Evolutionary conservation across 2,797 vertebrate genomes (phyloP).

Genomic region (Morus bassanus): DNA sequence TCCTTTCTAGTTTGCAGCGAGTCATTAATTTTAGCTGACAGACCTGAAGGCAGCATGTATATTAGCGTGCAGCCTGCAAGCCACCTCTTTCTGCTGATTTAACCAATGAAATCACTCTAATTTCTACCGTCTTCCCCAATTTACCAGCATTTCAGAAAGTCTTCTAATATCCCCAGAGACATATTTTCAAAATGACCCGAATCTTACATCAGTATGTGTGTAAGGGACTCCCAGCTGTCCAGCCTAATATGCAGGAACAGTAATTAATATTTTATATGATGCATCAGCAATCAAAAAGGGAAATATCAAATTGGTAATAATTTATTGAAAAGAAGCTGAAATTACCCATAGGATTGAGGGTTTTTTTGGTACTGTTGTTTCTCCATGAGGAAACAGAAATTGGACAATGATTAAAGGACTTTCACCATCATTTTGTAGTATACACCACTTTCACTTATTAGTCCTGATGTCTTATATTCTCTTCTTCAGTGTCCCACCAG

Average conservation of each 20-base stretch:
- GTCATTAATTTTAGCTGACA: slow-evolving; percentile 70
- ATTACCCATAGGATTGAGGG: background rate
- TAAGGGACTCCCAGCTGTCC: slow-evolving; percentile 5
- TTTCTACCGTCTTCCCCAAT: slow-evolving; percentile 62
- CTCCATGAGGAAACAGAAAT: background rate
- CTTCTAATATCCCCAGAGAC: background rate
- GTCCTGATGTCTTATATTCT: background rate
- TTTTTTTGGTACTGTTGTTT: background rate
- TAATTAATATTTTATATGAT: slow-evolving; percentile 58
- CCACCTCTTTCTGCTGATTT: slow-evolving; percentile 59
- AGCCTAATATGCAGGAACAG: background rate
- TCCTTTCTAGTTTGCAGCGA: slow-evolving; percentile 53
- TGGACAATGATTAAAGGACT: background rate
- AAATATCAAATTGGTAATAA: slow-evolving; percentile 46
- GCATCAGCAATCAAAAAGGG: slow-evolving; percentile 1
- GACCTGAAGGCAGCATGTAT: slow-evolving; percentile 58
- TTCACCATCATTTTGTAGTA: background rate
- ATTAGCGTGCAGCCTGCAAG: slow-evolving; percentile 27
- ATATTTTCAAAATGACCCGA: slow-evolving; percentile 29
- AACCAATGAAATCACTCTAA: slow-evolving; percentile 54
- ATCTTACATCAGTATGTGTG: background rate
- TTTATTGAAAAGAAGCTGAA: slow-evolving; percentile 49
- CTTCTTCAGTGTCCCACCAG: background rate
- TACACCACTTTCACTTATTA: background rate
- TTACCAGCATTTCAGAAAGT: slow-evolving; percentile 35